Evolutionary conservation across 2,888 invertebrate species (phyloP), one percentile per base, ranked within the genome.

Genomic region (Pherbina coryleti): DNA sequence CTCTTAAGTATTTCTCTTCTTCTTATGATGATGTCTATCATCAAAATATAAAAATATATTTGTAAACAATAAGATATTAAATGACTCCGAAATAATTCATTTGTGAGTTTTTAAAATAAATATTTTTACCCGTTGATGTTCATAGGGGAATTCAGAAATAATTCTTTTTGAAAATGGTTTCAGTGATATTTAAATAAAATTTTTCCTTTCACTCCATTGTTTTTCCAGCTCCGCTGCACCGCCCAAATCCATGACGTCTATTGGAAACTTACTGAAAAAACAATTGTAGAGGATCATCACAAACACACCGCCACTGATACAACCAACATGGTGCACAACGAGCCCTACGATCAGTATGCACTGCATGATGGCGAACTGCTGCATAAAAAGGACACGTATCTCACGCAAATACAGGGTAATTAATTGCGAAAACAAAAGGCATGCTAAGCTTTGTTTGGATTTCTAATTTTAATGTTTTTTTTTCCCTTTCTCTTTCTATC

Each of bases 241-340:
- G 93, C 94, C 0, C 92, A 92, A 79, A 91, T 94, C 83, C 92
- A 93, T 85, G 91, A 92, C 83, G 90, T 94, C 67, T 94, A 94
- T 86, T 92, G 93, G 90, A 92, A 93, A 86, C 93, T 92, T 84
- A 92, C 92, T 8, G 94, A 94, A 87, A 93, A 92, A 83, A 92
- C 92, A 82, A 91, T 93, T 51, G 92, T 93, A 84, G 91, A 93
- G 84, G 90, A 90, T 82, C 86, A 84, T 44, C 84, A 85, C 75
- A 62, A 82, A 79, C 78, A 84, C 0, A 77, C 82, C 75, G 78
- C 82, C 60, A 83, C 83, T 44, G 85, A 86, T 60, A 86, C 87
- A 2, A 84, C 88, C 3, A 89, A 89, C 82, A 84, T 86, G 72
- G 86, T 86, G 75, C 84, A 87, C 71, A 84, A 83, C 64, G 78